Evolutionary conservation across 2,113 vertebrate genomes (phyloP).

Genomic region (Syngnathoides biaculeatus): DNA sequence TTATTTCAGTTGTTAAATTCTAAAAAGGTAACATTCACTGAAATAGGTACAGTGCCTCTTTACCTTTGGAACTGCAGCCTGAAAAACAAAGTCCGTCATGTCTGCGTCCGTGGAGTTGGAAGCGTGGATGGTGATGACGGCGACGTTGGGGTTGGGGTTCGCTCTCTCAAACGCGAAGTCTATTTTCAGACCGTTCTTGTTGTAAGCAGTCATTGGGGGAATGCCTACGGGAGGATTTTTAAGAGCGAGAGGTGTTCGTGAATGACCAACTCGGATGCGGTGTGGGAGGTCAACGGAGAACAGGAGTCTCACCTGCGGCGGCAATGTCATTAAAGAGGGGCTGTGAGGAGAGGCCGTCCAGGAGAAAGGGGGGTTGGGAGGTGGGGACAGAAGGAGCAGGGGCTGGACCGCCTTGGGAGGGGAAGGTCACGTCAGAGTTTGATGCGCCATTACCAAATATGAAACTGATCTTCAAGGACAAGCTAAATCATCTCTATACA

Average conservation of each 20-base stretch:
- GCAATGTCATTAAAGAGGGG: slow-evolving; percentile 90
- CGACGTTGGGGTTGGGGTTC: slow-evolving; percentile 92
- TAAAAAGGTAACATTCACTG: too few relatives aligned
- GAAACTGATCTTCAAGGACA: neutral
- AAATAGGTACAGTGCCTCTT: neutral
- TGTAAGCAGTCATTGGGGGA: slow-evolving; percentile 94
- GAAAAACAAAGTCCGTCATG: slow-evolving; percentile 99
- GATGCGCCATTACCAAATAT: neutral
- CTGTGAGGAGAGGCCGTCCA: slow-evolving; percentile 89
- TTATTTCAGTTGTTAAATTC: too few relatives aligned
- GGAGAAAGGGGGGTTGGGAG: slow-evolving; percentile 84
- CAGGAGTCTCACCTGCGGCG: slow-evolving; percentile 75
- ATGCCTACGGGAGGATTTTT: slow-evolving; percentile 76
- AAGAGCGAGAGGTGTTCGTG: neutral
- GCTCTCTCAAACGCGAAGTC: slow-evolving; percentile 98
- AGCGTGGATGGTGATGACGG: slow-evolving; percentile 96
- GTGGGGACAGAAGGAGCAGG: slow-evolving; percentile 76
- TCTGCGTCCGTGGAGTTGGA: slow-evolving; percentile 92
- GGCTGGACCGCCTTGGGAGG: slow-evolving; percentile 73
- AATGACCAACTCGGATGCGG: neutral
- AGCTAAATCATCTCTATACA: too few relatives aligned
- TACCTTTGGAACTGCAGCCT: slow-evolving; percentile 99
- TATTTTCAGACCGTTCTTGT: slow-evolving; percentile 97
- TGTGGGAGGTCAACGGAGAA: neutral
- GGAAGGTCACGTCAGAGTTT: slow-evolving; percentile 25